Base-by-base conservation (phyloP, 2,113 vertebrate species). In the Salvator merianae region DNA sequence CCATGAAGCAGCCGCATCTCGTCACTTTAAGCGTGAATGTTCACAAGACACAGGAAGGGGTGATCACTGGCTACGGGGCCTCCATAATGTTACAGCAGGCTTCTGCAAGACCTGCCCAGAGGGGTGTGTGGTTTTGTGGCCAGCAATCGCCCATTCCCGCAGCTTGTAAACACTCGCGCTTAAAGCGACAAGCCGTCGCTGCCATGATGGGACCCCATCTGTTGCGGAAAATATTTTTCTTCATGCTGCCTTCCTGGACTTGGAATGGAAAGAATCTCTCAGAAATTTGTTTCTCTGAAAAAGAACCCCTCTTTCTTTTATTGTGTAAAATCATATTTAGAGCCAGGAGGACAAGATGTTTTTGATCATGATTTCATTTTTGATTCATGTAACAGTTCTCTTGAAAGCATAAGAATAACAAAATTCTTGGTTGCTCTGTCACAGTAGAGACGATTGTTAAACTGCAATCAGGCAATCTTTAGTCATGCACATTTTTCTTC, bases 341-440 rank as follows among this genome's bases (percentile, higher is more conserved):
- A 50, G 66, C 0, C 0, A 12, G 40, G 4, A 43, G 22, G 28
- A 72, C 53, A 43, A 2, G 1, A 65, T 59, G 12, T 30, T 32
- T n/a, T 0, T 0, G 4, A 43, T 59, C 38, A 8, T 59, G 79
- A 14, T 65, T 47, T 8, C 8, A 77, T 0, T 0, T 38, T 84
- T 14, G 30, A 2, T 71, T 14, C 18, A 70, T 40, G 34, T 0
- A 0, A 12, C 30, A 66, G 34, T 74, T 50, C 18, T 80, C n/a
- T 77, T 59, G 40, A 3, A 81, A 28, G 0, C 0, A 0, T 1
- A 5, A 24, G 2, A 53, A 80, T 34, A 7, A 40, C 3, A 0
- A 0, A 32, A 7, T 1, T 34, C 53, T 0, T 30, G 62, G 12
- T 77, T 63, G 38, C 72, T 50, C 24, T 0, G 28, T 2, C 72